These are phyloP conservation scores for Silurus lanzhouensis DNA, from an alignment of 2,797 vertebrate species.

Conservation along the genomic window DNA sequence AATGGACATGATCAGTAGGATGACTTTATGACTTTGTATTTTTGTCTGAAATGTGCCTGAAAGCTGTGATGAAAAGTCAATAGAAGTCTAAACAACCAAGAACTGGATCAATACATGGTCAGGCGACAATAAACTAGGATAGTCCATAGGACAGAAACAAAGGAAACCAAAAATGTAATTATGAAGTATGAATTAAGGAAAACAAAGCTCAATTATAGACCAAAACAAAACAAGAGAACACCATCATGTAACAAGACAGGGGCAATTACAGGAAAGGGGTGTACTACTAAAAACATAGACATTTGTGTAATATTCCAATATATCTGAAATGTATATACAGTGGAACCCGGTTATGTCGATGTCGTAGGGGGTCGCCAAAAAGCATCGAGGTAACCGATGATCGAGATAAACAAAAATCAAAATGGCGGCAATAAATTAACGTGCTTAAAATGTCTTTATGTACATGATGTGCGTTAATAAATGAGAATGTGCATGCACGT, in stretches of 20 bases:
- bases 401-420: no score
- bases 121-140: neutral
- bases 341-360: no score
- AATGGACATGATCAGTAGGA: neutral
- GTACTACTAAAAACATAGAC: neutral
- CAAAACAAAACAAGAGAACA: neutral
- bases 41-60: neutral
- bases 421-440: no score
- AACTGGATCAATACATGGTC: neutral
- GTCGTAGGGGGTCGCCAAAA: no score
- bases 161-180: neutral
- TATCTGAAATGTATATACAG: no score
- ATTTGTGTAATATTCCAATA: no score
- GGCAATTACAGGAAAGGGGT: neutral
- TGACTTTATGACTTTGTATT: neutral
- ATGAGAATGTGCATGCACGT: no score
- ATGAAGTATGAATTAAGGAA: neutral
- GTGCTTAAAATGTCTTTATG: no score
- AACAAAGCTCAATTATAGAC: neutral
- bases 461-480: no score
- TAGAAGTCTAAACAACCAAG: no score
- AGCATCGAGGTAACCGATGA: no score
- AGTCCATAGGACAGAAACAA: neutral
- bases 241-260: no score
- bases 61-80: neutral